phyloP scores from a whole-genome alignment of 2,888 invertebrate species.

The Silvanus unidentatus region DNA sequence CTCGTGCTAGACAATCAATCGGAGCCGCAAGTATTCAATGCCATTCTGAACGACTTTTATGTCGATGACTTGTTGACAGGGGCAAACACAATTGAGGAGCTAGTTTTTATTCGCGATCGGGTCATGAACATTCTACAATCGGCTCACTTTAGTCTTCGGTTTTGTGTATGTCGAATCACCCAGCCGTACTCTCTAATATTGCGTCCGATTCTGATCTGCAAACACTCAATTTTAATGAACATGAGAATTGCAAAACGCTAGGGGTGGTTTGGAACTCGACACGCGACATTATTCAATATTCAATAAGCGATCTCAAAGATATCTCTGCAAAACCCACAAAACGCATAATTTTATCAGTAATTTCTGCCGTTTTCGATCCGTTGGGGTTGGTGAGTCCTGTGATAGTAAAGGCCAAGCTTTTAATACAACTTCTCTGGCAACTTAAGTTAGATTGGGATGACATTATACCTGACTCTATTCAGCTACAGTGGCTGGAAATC shows the following conservation, averaged over 20 bases:
- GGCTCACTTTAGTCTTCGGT: too few relatives aligned
- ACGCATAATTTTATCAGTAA: constrained; percentile 11
- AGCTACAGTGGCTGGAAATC: neutral
- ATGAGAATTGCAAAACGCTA: constrained; percentile 9
- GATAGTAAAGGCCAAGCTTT: constrained; percentile 11
- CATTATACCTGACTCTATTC: neutral
- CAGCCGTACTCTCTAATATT: constrained; percentile 9
- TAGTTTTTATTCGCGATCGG: neutral
- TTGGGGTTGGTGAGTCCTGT: constrained; percentile 14
- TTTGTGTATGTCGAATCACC: too few relatives aligned
- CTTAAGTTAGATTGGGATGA: constrained; percentile 13
- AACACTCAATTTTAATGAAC: constrained; percentile 4
- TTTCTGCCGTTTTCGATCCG: constrained; percentile 15
- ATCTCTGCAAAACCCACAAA: neutral
- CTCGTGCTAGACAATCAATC: neutral
- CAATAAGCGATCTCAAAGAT: neutral
- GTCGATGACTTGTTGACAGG: constrained; percentile 14
- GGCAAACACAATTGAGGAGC: constrained; percentile 3
- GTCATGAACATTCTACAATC: too few relatives aligned
- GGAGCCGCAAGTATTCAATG: neutral
- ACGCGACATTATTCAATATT: neutral
- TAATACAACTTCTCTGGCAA: constrained; percentile 15
- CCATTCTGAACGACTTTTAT: constrained; percentile 5
- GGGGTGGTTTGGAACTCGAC: constrained; percentile 4
- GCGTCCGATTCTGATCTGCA: too few relatives aligned